A percentile compares a stretch with the other conserved stretches of the same genome.
Conservation (phyloP, 2,797 vertebrate genomes). For the Danio choprae region DNA sequence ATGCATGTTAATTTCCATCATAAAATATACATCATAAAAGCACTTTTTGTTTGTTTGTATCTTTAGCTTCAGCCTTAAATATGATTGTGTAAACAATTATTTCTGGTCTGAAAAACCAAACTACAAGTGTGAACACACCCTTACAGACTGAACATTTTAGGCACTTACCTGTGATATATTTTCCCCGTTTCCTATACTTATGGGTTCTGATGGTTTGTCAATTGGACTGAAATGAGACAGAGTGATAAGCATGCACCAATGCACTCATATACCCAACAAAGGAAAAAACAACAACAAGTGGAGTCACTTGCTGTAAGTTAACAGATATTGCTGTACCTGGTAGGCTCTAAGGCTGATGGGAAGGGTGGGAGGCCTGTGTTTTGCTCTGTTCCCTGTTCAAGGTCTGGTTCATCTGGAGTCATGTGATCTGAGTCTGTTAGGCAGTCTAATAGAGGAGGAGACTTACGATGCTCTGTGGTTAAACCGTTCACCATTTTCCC, state of each 20-base stretch:
- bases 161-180: slow-evolving; percentile 90
- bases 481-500: slow-evolving; percentile 81
- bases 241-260: neutral
- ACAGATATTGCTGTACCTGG: slow-evolving; percentile 53
- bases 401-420: slow-evolving; percentile 80
- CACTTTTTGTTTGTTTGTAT: no score
- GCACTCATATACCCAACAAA: neutral
- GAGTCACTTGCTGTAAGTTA: neutral
- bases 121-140: no score
- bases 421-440: slow-evolving; percentile 83
- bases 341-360: slow-evolving; percentile 60
- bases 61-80: no score
- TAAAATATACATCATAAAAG: no score
- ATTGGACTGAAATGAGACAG: slow-evolving; percentile 81
- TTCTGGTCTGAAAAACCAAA: no score
- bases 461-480: slow-evolving; percentile 80
- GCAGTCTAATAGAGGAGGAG: slow-evolving; percentile 82
- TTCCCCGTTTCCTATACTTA: slow-evolving; percentile 95
- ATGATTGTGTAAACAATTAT: no score
- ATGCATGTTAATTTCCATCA: no score
- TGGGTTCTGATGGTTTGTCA: slow-evolving; percentile 93
- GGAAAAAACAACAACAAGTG: neutral
- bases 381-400: slow-evolving; percentile 72
- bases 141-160: neutral
- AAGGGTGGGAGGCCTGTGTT: slow-evolving; percentile 76